Conservation (phyloP, 1,140 invertebrate genomes). For the Drosophila pseudoobscura region DNA sequence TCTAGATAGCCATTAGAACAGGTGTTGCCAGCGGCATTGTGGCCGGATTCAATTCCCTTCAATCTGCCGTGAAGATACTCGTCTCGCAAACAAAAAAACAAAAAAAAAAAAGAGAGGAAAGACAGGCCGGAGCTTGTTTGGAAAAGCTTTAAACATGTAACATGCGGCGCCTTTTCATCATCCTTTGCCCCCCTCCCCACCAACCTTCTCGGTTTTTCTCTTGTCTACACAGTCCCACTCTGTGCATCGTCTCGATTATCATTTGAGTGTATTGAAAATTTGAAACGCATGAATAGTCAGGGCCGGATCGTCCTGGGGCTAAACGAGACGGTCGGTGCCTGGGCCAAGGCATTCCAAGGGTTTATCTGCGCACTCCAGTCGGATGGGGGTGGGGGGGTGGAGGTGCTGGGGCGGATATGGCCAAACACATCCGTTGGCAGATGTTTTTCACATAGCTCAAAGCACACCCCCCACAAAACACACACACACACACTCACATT, state of each 20-base stretch:
- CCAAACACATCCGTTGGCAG: slow-evolving; percentile 69
- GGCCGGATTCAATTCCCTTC: slow-evolving; percentile 20
- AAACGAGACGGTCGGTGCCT: slow-evolving; percentile 15
- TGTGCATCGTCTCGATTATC: slow-evolving; percentile 33
- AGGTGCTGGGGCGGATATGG: slow-evolving; percentile 40
- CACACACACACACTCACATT: neutral
- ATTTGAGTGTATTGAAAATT: slow-evolving; percentile 72
- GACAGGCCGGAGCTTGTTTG: slow-evolving; percentile 44
- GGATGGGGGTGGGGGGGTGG: slow-evolving; percentile 1
- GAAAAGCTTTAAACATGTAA: slow-evolving; percentile 65
- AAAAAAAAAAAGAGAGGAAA: neutral
- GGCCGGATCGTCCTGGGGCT: slow-evolving; percentile 57
- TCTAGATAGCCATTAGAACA: slow-evolving; percentile 43
- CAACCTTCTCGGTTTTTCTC: neutral
- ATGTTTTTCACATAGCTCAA: slow-evolving; percentile 64
- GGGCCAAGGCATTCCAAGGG: slow-evolving; percentile 29
- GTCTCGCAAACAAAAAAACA: neutral
- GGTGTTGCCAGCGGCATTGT: slow-evolving; percentile 43
- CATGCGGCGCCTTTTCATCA: slow-evolving; percentile 68
- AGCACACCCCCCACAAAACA: slow-evolving; percentile 3
- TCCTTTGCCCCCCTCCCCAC: neutral
- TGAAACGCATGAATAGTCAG: slow-evolving; percentile 77
- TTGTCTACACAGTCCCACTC: neutral
- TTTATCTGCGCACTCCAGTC: slow-evolving; percentile 69
- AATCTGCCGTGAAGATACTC: slow-evolving; percentile 36